A percentile compares a stretch with the other conserved stretches of the same genome.
Conservation (phyloP, 2,113 vertebrate genomes). For the Monopterus albus region DNA sequence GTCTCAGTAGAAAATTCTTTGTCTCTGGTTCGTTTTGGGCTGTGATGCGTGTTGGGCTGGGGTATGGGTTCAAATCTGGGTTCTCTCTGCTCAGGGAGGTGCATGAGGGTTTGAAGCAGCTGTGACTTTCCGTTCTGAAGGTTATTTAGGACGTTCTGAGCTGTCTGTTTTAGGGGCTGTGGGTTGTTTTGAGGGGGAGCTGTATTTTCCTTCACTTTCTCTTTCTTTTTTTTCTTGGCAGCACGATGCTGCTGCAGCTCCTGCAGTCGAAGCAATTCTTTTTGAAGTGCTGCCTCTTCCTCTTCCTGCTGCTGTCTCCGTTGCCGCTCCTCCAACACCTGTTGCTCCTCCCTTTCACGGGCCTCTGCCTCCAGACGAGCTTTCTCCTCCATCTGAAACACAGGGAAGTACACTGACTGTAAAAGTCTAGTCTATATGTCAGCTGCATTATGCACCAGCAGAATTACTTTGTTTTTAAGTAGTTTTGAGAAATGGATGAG, state of each 20-base stretch:
- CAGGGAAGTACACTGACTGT: not conserved
- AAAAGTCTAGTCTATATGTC: not conserved
- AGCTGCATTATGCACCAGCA: not conserved
- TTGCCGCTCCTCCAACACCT: slow-evolving; percentile 86
- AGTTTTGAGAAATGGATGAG: too few relatives aligned
- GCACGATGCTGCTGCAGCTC: slow-evolving; percentile 89
- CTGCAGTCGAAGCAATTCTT: slow-evolving; percentile 89
- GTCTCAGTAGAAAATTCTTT: slow-evolving; percentile 81
- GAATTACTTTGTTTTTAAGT: not conserved
- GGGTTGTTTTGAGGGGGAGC: slow-evolving; percentile 81
- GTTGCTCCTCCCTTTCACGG: slow-evolving; percentile 87
- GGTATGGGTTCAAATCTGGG: slow-evolving; percentile 48
- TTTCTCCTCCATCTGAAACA: slow-evolving; percentile 92
- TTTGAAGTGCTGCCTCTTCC: slow-evolving; percentile 88
- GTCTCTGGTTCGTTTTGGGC: slow-evolving; percentile 79
- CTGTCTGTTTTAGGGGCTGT: slow-evolving; percentile 84
- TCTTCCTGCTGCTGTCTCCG: slow-evolving; percentile 80
- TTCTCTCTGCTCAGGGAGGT: slow-evolving; percentile 78
- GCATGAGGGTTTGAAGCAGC: slow-evolving; percentile 83
- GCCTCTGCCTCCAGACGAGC: slow-evolving; percentile 92
- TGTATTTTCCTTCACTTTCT: slow-evolving; percentile 86
- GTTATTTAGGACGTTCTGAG: slow-evolving; percentile 81
- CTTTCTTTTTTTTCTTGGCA: slow-evolving; percentile 96
- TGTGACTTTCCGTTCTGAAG: slow-evolving; percentile 88
- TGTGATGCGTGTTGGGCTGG: slow-evolving; percentile 57